Evolutionary conservation across 2,113 vertebrate species (phyloP).

Genomic region (Tachycineta bicolor): DNA sequence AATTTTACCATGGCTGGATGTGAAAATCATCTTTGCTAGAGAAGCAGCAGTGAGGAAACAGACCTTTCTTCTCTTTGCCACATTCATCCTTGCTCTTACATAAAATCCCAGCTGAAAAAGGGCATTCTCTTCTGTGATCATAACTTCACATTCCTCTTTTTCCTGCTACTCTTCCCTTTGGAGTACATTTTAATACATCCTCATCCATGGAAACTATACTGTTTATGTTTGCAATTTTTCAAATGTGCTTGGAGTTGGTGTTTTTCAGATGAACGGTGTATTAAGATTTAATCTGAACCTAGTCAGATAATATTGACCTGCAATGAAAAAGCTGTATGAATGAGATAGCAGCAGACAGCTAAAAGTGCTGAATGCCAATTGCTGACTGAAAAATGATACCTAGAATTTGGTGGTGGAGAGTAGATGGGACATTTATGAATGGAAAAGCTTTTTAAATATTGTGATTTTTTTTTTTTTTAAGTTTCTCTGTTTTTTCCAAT

Average conservation of each 20-base stretch:
- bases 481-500: background rate
- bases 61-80: background rate
- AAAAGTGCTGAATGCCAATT: slow-evolving; percentile 37
- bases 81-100: background rate
- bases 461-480: background rate
- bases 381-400: slow-evolving; percentile 53
- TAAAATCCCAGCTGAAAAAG: background rate
- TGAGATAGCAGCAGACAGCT: slow-evolving; percentile 47
- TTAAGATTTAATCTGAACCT: slow-evolving; percentile 59
- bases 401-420: slow-evolving; percentile 37
- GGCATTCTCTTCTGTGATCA: background rate
- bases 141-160: background rate
- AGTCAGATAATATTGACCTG: slow-evolving; percentile 60
- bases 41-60: background rate
- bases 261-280: slow-evolving; percentile 28
- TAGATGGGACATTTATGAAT: slow-evolving; percentile 32
- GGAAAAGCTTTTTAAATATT: slow-evolving; percentile 34
- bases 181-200: background rate
- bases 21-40: background rate
- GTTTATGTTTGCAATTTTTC: slow-evolving; percentile 50
- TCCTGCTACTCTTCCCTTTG: background rate
- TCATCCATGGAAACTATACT: background rate
- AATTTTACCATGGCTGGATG: slow-evolving; percentile 1
- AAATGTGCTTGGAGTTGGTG: background rate
- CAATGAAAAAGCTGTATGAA: slow-evolving; percentile 55